A percentile compares a stretch with the other conserved stretches of the same genome.
Evolutionary conservation across 2,888 invertebrate genomes (phyloP).

Genomic region (Bombyx huttoni): DNA sequence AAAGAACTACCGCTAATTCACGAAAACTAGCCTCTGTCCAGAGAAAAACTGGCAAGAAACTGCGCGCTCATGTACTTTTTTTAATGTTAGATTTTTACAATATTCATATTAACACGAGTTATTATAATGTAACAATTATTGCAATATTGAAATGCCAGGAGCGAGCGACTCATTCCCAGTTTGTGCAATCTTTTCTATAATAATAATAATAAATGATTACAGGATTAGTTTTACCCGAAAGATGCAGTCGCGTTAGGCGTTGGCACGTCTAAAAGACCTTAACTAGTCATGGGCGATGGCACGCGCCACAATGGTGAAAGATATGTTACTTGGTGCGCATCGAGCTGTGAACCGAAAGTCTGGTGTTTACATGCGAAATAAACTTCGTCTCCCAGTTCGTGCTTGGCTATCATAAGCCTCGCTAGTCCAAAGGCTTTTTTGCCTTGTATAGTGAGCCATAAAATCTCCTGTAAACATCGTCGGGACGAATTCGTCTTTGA

Average conservation of each 20-base stretch:
- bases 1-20: too few relatives aligned
- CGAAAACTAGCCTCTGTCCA: too few relatives aligned
- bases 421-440: constrained; percentile 33
- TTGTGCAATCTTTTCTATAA: too few relatives aligned
- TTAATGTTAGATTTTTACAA: too few relatives aligned
- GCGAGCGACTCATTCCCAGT: too few relatives aligned
- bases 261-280: constrained; percentile 29
- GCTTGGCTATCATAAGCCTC: constrained; percentile 46
- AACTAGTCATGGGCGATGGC: constrained; percentile 41
- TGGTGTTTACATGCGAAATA: constrained; percentile 67
- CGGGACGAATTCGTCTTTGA: not conserved
- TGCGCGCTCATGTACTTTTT: too few relatives aligned
- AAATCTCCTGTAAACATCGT: not conserved
- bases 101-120: too few relatives aligned
- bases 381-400: constrained; percentile 52
- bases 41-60: too few relatives aligned
- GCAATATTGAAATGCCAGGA: too few relatives aligned
- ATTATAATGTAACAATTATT: too few relatives aligned
- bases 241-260: constrained; percentile 5
- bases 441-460: not conserved
- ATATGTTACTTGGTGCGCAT: constrained; percentile 70
- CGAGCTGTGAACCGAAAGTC: constrained; percentile 71
- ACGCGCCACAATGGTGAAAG: constrained; percentile 72
- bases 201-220: too few relatives aligned
- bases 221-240: not conserved